Percentiles rank a stretch among this genome's conserved stretches.
Conservation (phyloP, 2,888 invertebrate genomes). For the Heliconius ethilla region DNA sequence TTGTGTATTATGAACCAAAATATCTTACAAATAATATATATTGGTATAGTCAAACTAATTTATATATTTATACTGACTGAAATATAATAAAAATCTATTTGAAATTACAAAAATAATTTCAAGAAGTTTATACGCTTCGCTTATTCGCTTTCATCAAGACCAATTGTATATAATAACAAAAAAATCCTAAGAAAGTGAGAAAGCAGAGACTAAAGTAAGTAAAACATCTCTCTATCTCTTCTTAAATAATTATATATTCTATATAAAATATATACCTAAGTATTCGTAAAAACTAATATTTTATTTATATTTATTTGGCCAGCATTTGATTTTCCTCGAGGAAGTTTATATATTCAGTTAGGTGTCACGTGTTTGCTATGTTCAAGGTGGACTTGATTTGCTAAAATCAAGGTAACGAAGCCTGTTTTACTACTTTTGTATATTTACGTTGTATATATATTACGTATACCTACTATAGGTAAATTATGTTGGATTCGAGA, state of each 20-base stretch:
- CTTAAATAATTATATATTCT: no score
- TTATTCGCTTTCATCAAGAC: no score
- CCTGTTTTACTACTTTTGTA: constrained; percentile 44
- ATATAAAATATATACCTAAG: not conserved
- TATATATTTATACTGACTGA: not conserved
- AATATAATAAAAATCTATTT: not conserved
- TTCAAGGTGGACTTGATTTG: constrained; percentile 80
- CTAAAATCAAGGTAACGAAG: constrained; percentile 74
- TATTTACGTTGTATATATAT: constrained; percentile 21
- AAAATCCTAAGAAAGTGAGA: not conserved
- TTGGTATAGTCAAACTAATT: not conserved
- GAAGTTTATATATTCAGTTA: constrained; percentile 44
- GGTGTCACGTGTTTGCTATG: constrained; percentile 64
- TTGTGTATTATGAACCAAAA: no score
- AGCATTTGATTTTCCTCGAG: constrained; percentile 44
- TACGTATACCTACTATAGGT: not conserved
- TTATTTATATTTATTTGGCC: constrained; percentile 17
- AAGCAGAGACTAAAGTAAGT: not conserved
- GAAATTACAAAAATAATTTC: not conserved
- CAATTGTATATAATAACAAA: no score
- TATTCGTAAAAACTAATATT: not conserved
- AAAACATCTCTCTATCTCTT: not conserved
- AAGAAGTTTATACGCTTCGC: no score
- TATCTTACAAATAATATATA: not conserved
- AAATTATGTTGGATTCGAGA: not conserved